Percentiles rank a stretch among this genome's conserved stretches.
These are phyloP conservation scores for Drosophila teissieri DNA, from an alignment of 1,140 invertebrate genomes.

Conservation along the genomic window DNA sequence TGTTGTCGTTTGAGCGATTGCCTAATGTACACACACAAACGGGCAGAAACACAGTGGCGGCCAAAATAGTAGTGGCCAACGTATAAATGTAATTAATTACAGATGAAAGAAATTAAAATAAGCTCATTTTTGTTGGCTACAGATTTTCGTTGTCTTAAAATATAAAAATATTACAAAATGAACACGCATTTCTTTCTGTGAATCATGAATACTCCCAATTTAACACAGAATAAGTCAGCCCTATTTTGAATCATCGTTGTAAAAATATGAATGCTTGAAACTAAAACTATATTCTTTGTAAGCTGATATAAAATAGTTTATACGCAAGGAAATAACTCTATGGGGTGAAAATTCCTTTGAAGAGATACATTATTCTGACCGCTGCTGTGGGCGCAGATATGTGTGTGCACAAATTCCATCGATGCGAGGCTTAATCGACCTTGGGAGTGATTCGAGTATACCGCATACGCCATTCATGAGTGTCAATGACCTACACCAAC, in stretches of 20 bases:
- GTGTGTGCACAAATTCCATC: slow-evolving; percentile 32
- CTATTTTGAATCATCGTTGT: too few species aligned
- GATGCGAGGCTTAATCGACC: slow-evolving; percentile 38
- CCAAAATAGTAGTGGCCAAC: slow-evolving; percentile 4
- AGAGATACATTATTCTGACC: background rate
- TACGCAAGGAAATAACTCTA: too few species aligned
- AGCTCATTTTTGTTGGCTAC: background rate
- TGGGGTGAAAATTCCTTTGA: too few species aligned
- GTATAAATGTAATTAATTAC: background rate
- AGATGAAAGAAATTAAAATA: background rate
- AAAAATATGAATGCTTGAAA: too few species aligned
- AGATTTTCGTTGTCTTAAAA: background rate
- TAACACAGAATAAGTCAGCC: too few species aligned
- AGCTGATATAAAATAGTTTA: too few species aligned
- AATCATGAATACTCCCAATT: too few species aligned
- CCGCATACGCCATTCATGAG: slow-evolving; percentile 32
- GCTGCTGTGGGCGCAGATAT: slow-evolving; percentile 3
- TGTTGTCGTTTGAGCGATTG: slow-evolving; percentile 58
- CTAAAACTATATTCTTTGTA: too few species aligned
- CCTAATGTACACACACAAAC: slow-evolving; percentile 29
- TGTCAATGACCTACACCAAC: slow-evolving; percentile 48
- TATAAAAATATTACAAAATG: too few species aligned
- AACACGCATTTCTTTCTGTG: too few species aligned
- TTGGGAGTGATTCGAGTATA: slow-evolving; percentile 45
- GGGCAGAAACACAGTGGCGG: slow-evolving; percentile 5